Evolutionary conservation across 2,797 vertebrate genomes (phyloP).

Genomic region (Rhynchonycteris naso): DNA sequence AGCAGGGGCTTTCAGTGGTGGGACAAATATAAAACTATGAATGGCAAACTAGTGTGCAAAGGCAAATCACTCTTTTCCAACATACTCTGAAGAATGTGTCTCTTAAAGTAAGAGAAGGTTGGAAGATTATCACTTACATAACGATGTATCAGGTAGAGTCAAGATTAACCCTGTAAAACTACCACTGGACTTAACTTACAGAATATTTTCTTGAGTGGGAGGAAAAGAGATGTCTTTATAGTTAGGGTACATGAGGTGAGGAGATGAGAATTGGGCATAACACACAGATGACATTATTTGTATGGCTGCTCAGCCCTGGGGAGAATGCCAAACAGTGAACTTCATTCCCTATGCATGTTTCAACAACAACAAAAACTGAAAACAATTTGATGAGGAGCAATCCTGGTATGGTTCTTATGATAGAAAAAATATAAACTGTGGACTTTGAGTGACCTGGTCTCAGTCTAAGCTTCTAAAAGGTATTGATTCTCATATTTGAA

Average conservation of each 20-base stretch:
- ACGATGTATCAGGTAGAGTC: background rate
- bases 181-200: background rate
- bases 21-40: background rate
- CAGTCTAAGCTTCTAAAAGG: background rate
- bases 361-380: background rate
- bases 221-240: background rate
- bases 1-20: background rate
- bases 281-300: background rate
- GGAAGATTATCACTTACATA: background rate
- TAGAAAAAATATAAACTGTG: background rate
- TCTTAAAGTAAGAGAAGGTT: background rate
- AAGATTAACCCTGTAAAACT: background rate
- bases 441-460: background rate
- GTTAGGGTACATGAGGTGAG: background rate
- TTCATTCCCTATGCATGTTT: background rate
- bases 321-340: background rate
- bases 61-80: background rate
- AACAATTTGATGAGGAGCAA: background rate
- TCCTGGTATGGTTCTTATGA: background rate
- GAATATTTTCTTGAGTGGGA: background rate
- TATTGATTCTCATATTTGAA: background rate
- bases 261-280: no score
- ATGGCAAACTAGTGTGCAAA: background rate
- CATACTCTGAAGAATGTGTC: background rate
- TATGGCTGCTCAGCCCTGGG: background rate